Conservation (phyloP, 2,113 vertebrate species). For the Microcebus tavaratra region DNA sequence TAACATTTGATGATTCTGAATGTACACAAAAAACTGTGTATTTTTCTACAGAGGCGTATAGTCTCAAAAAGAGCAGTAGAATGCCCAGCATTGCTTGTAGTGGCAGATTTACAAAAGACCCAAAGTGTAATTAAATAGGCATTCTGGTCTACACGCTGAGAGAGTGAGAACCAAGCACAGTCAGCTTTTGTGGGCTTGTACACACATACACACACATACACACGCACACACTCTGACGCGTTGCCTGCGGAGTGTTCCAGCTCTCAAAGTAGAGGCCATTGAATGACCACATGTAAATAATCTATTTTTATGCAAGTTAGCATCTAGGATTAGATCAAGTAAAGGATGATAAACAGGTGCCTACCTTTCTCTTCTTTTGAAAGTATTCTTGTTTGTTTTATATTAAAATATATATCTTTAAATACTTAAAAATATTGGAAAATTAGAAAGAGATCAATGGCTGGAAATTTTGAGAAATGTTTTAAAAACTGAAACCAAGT, state of each 20-base stretch:
- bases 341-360: neutral
- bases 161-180: neutral
- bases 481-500: neutral
- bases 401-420: neutral
- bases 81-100: neutral
- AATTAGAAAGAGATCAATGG: neutral
- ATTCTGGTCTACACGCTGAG: neutral
- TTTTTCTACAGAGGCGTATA: neutral
- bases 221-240: neutral
- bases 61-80: neutral
- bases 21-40: neutral
- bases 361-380: neutral
- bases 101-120: neutral
- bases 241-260: neutral
- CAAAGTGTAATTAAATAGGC: neutral
- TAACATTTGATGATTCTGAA: neutral
- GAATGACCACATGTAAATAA: neutral
- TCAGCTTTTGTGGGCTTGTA: neutral
- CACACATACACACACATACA: neutral
- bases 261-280: neutral
- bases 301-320: neutral
- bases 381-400: neutral
- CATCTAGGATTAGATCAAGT: neutral
- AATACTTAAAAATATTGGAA: neutral
- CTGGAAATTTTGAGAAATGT: neutral